Base-by-base conservation (phyloP, 2,113 vertebrate genomes). In the Illadopsis cleaveri region DNA sequence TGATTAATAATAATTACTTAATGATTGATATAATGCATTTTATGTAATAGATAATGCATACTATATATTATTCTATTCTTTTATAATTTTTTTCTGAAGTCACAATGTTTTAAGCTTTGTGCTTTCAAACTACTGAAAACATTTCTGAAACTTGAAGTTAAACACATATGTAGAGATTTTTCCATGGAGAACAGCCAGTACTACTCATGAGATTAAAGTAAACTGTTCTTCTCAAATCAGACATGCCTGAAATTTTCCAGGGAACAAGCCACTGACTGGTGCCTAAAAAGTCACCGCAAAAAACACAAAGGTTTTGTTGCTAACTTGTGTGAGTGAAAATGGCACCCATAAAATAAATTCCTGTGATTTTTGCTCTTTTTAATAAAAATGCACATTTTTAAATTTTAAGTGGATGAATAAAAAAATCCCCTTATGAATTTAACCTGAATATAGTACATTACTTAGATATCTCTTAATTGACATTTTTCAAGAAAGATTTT, bases 251-350 rank as follows among this genome's bases (percentile, higher is more conserved):
- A 7, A 4, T 75, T 82, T 93, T 54, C 11, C 27, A 54, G 24
- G 9, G 24, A 38, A 51, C 11, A 88, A 85, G 15, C 1, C 13
- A 48, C 19, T 50, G 30, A 12, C 1, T 37, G 11, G 1, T 37
- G 12, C 2, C 21, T 71, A 16, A 79, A 65, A 84, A 82, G 15
- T 47, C 22, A 56, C 22, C 60, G 12, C 2, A 44, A 45, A 92
- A 76, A 40, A 3, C 1, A 3, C 15, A 31, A 33, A 44, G 1
- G 8, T 7, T 76, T 86, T 68, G 2, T 27, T n/a, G 9, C 3
- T 61, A 70, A 21, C 11, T 62, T 76, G 6, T 58, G 9, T 61
- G 8, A 73, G 33, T 37, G 15, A 78, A 85, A 78, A 81, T 65
- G 6, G 2, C 24, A 60, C 31, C 20, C 17, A 77, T 69, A 69